Base-by-base conservation (phyloP, 2,113 vertebrate species). In the Centropus unirufus region DNA sequence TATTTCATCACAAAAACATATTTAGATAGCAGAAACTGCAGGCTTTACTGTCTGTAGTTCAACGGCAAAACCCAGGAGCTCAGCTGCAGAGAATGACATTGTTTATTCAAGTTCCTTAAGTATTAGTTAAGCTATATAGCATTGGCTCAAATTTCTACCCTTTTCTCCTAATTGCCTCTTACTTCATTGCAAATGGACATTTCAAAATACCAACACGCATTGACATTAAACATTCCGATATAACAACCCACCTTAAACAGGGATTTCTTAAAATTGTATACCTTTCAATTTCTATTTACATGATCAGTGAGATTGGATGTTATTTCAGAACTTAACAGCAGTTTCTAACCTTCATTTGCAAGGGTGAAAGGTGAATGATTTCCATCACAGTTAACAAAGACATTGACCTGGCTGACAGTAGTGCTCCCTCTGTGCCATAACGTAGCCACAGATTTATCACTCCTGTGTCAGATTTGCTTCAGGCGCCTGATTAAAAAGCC, bases 401-500 rank as follows among this genome's bases (percentile, higher is more conserved):
- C 85, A 93, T 76, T 95, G 92, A 94, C 90, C 89, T 91, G 76
- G 94, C 87, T 2, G 12, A 95, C 85, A 87, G 63, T 64, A 92
- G 80, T 63, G 62, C 80, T 96, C 59, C 46, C 79, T 96, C 47
- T 82, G 64, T 90, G 42, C 81, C 59, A 8, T 81, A 97, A 95
- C 83, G 80, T 49, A 89, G 39, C 11, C 81, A 79, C 39, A 92
- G 89, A 96, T 95, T 96, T 88, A 94, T 96, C 83, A 94, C 84
- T 94, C 51, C 55, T 90, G 70, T 66, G 21, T 82, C 80, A 83
- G 69, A 58, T 96, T 96, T 96, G 86, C 89, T 97, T 67, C 44
- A 92, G 93, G 82, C 24, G 10, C 82, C 91, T 96, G 93, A 97
- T 95, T 97, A 94, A 97, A 97, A 97, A 91, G 29, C 59, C 44